Evolutionary conservation across 2,888 invertebrate species (phyloP).

Genomic region (Netelia virgata): DNA sequence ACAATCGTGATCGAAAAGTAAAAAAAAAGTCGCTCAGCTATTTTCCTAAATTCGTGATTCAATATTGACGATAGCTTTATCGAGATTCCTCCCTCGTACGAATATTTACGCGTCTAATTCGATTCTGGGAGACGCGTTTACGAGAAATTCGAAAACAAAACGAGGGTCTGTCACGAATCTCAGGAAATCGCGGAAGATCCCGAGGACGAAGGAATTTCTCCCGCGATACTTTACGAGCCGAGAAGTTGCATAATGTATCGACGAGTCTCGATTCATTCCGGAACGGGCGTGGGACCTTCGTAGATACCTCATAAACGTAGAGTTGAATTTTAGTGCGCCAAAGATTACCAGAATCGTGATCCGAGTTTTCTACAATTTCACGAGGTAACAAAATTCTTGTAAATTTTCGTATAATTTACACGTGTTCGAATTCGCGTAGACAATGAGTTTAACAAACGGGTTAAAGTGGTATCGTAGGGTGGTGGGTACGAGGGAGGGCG

Average conservation of each 20-base stretch:
- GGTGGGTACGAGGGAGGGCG: not conserved
- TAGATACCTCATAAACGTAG: not conserved
- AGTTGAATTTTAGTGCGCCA: not conserved
- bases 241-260: slow-evolving; percentile 83
- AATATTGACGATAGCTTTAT: not conserved
- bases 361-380: too few species aligned
- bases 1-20: slow-evolving; percentile 48
- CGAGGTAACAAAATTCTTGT: too few species aligned
- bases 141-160: slow-evolving; percentile 26
- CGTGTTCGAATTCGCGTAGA: too few species aligned
- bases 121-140: not conserved
- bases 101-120: not conserved
- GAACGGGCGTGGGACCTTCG: slow-evolving; percentile 39
- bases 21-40: not conserved
- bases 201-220: slow-evolving; percentile 73
- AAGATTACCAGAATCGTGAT: not conserved
- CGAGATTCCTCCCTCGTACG: too few species aligned
- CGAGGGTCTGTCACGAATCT: not conserved
- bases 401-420: too few species aligned
- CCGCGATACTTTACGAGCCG: slow-evolving; percentile 81
- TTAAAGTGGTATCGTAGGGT: not conserved
- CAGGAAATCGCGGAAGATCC: slow-evolving; percentile 48
- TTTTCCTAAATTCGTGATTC: not conserved
- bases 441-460: too few species aligned
- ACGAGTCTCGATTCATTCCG: slow-evolving; percentile 39